Conservation (phyloP, 1,140 invertebrate genomes). For the Drosophila nannoptera region DNA sequence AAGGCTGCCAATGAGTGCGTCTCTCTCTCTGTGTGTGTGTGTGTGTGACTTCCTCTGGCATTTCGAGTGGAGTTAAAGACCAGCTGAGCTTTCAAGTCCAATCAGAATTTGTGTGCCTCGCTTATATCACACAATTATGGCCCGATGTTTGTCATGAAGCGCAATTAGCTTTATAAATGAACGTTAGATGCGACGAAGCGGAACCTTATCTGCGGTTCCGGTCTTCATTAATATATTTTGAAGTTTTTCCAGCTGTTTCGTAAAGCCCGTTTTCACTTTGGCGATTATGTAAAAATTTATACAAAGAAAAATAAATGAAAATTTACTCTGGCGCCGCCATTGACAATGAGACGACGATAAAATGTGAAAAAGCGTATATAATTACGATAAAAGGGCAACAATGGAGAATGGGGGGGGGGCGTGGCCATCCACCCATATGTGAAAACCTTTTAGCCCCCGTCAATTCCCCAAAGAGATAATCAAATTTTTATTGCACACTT, state of each 20-base stretch:
- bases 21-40: not conserved
- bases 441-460: slow-evolving; percentile 23
- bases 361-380: slow-evolving; percentile 30
- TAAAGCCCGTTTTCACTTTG: slow-evolving; percentile 26
- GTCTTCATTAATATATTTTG: slow-evolving; percentile 9
- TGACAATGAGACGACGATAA: slow-evolving; percentile 36
- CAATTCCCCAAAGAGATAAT: slow-evolving; percentile 33
- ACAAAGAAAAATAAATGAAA: slow-evolving; percentile 10
- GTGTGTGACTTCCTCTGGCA: slow-evolving; percentile 7
- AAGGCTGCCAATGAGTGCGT: not conserved
- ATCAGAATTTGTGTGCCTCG: not conserved
- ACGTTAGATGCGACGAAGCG: slow-evolving; percentile 28
- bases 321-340: slow-evolving; percentile 26
- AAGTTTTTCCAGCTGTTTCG: not conserved
- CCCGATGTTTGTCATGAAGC: slow-evolving; percentile 27
- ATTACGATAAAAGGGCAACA: slow-evolving; percentile 15
- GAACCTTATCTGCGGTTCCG: slow-evolving; percentile 32
- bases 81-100: slow-evolving; percentile 9
- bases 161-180: slow-evolving; percentile 46
- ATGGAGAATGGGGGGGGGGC: not conserved
- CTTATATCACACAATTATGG: slow-evolving; percentile 11
- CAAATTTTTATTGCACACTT: slow-evolving; percentile 35
- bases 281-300: slow-evolving; percentile 24
- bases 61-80: slow-evolving; percentile 2
- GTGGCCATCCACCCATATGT: not conserved